phyloP scores from a whole-genome alignment of 2,113 vertebrate species.

The rat (Rattus norvegicus) region GRCr8 NC_086027.1:47606501-47607000 shows the following conservation, averaged over 20 bases:
- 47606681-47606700: conserved; percentile 40
- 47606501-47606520: neutral
- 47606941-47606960: conserved; percentile 93
- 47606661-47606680: conserved; percentile 13
- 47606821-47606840: conserved; percentile 87
- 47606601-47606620: conserved; percentile 37
- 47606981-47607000: conserved; percentile 91
- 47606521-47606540: conserved; percentile 43
- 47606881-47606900: conserved; percentile 96
- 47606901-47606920: conserved; percentile 85
- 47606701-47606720: conserved; percentile 45
- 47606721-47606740: conserved; percentile 82
- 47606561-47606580: conserved; percentile 38
- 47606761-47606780: conserved; percentile 79
- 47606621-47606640: neutral
- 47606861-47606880: conserved; percentile 95
- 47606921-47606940: conserved; percentile 96
- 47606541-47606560: conserved; percentile 1
- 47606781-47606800: conserved; percentile 72
- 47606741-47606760: conserved; percentile 78
- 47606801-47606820: conserved; percentile 80
- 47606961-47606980: conserved; percentile 98
- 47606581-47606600: neutral
- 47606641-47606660: neutral
- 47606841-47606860: conserved; percentile 91